phyloP scores from a whole-genome alignment of 2,113 vertebrate species.

The Propithecus coquereli region DNA sequence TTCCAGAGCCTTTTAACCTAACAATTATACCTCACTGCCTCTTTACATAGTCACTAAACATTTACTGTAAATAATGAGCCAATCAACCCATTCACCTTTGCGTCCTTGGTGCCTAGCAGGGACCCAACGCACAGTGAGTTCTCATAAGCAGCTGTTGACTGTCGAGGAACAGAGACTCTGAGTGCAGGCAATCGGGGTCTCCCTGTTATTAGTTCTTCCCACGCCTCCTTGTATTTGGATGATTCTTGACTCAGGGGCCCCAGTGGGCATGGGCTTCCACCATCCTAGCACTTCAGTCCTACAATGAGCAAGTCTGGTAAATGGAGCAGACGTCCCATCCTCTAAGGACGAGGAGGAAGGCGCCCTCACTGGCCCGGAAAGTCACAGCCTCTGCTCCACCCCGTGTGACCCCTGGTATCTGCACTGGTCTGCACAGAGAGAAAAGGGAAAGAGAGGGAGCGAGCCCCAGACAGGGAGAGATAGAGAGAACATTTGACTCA shows the following conservation, averaged over 20 bases:
- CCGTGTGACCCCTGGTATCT: background rate
- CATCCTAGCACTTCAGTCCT: background rate
- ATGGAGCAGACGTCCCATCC: background rate
- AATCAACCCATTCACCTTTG: background rate
- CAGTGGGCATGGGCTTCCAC: background rate
- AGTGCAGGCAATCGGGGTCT: background rate
- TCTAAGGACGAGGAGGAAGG: background rate
- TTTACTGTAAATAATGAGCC: background rate
- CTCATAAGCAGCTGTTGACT: background rate
- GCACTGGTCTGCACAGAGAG: background rate
- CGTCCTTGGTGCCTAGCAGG: background rate
- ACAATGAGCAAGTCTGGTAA: background rate
- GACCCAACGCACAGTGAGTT: background rate
- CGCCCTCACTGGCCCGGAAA: accelerated
- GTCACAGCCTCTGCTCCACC: background rate
- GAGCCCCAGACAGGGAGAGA: background rate
- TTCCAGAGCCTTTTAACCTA: background rate
- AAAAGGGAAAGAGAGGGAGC: background rate
- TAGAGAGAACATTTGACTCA: background rate
- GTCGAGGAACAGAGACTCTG: background rate
- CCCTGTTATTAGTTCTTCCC: background rate
- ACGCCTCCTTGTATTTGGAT: accelerated
- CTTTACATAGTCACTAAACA: background rate
- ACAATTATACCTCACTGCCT: background rate
- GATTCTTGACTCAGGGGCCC: background rate